Base-by-base conservation (phyloP, 2,888 invertebrate species). In the Amaurobius ferox region DNA sequence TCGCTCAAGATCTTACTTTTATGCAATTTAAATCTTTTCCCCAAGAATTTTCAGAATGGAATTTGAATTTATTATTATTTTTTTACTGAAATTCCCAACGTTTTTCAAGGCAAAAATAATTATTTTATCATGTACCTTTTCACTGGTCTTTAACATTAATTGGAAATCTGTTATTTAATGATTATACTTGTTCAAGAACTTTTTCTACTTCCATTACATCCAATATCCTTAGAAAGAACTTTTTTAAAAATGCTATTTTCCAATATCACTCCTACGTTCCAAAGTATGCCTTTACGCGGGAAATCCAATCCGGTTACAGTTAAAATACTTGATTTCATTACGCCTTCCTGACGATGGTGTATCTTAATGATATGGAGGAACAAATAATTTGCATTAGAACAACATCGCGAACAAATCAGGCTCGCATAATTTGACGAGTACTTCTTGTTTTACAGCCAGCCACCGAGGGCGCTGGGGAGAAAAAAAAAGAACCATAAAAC, bases 381-480 rank as follows among this genome's bases (percentile, higher is more conserved):
- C 71, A 66, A 72, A 83, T 77, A 83, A 83, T 83, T 77, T 83
- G 77, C 83, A 83, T 83, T 77, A 83, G 72, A 83, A 83, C 77
- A 77, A 83, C 83, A 77, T 83, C 77, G 77, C 35, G 35, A 70
- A 7, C 19, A 23, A 81, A 80, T 74, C 70, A 70, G 55, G 39
- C 55, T 29, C 9, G 73, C 80, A 80, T 80, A 80, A 80, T 80
- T 80, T 80, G 40, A 30, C 72, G 68, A 80, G 40, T 80, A 30
- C 66, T n/a, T 80, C 73, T 19, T 55, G 39, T 80, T 80, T 73
- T 73, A 29, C 79, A 55, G 23, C 28, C 32, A 80, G 30, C 73
- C 80, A 11, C 80, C 40, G 68, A n/a, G n/a, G 73, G 73, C 61
- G n/a, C 16, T 0, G 11, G 64, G 26, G 2, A 30, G 5, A 73